phyloP scores from a whole-genome alignment of 1,140 invertebrate species.

The Mycetomoellerius zeteki region DNA sequence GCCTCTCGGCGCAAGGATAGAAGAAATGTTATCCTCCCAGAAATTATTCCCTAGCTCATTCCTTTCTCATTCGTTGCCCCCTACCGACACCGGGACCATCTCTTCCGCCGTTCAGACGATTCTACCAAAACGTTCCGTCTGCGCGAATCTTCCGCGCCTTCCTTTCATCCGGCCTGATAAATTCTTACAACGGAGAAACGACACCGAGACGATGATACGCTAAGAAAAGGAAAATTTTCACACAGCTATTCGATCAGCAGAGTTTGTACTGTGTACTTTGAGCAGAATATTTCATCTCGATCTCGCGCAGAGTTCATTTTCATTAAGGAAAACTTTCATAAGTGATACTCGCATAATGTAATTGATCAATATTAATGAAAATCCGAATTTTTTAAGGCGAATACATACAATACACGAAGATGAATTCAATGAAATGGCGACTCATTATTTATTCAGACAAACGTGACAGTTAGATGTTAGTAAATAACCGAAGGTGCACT shows the following conservation, averaged over 20 bases:
- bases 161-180: constrained; percentile 72
- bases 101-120: constrained; percentile 40
- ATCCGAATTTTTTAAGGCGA: background rate
- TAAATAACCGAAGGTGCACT: too few species aligned
- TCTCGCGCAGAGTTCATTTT: constrained; percentile 29
- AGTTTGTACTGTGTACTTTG: constrained; percentile 50
- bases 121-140: constrained; percentile 51
- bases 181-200: constrained; percentile 64
- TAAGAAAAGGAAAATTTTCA: constrained; percentile 69
- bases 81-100: constrained; percentile 9
- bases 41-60: constrained; percentile 67
- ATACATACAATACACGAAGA: background rate
- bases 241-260: constrained; percentile 71
- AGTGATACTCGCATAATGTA: constrained; percentile 23
- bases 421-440: background rate
- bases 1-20: constrained; percentile 53
- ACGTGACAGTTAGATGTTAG: background rate
- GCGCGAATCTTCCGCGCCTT: constrained; percentile 61
- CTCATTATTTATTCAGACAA: background rate
- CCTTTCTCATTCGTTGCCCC: background rate
- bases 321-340: background rate
- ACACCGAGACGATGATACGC: background rate
- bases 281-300: constrained; percentile 73
- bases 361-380: constrained; percentile 65
- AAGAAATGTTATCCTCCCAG: constrained; percentile 69